Conservation (phyloP, 2,113 vertebrate genomes). For the Mesoclemmys tuberculata region DNA sequence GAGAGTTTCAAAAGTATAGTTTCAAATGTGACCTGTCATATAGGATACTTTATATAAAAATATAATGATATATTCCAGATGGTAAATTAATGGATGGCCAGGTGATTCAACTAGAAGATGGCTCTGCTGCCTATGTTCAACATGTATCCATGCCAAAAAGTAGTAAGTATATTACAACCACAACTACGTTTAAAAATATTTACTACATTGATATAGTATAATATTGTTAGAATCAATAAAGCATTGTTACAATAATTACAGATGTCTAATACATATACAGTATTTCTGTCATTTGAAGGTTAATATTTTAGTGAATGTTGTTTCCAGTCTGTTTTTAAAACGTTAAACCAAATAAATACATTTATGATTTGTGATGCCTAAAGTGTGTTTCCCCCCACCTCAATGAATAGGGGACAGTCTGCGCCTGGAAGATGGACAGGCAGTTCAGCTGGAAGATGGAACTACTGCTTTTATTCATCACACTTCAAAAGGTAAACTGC, state of each 20-base stretch:
- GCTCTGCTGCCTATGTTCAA: slow-evolving; percentile 96
- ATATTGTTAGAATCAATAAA: not conserved
- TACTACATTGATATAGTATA: not conserved
- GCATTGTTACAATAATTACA: not conserved
- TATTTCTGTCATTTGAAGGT: slow-evolving; percentile 5
- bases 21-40: not conserved
- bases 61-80: slow-evolving; percentile 80
- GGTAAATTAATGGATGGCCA: slow-evolving; percentile 97
- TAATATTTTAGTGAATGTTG: not conserved
- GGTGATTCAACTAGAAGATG: slow-evolving; percentile 97
- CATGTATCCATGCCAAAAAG: slow-evolving; percentile 94
- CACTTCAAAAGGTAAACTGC: slow-evolving; percentile 91
- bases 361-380: not conserved
- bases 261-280: not conserved
- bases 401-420: slow-evolving; percentile 89
- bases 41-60: not conserved
- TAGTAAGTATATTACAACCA: slow-evolving; percentile 80
- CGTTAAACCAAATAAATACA: not conserved
- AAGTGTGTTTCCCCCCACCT: not conserved
- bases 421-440: slow-evolving; percentile 95
- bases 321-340: not conserved
- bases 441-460: slow-evolving; percentile 97
- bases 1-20: not conserved
- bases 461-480: slow-evolving; percentile 97
- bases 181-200: slow-evolving; percentile 17